Evolutionary conservation across 2,888 invertebrate species (phyloP), one percentile per base, ranked within the genome.

Genomic region (Myopa tessellatipennis): DNA sequence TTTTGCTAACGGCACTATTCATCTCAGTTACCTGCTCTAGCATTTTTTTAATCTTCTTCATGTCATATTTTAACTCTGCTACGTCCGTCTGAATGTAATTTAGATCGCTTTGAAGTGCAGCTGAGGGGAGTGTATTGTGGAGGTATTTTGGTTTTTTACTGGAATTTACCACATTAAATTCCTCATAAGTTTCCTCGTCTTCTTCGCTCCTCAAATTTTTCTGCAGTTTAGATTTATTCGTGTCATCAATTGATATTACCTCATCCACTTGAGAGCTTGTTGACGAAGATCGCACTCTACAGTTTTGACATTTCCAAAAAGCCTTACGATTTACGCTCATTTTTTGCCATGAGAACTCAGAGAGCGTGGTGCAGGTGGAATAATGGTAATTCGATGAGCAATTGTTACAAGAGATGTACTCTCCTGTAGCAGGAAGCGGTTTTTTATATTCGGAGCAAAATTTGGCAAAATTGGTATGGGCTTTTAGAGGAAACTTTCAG

Each of bases 241-340:
- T 38, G 16, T 67, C 38, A 38, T 38, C 18, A n/a, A 6, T 8
- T 45, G 10, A 8, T 6, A 45, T 6, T 45, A 45, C 45, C 3
- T 45, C 45, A 45, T 60, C 60, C 60, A 8, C 8, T 26, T 5
- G n/a, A 36, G 36, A 16, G 12, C 36, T 36, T 36, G 67, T 14
- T 16, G 67, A 67, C 34, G 8, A 36, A 16, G 16, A 12, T 12
- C 67, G 67, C 14, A 16, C n/a, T 38, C 67, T 40, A n/a, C 67
- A 67, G 5, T 67, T 40, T 16, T 67, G 67, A 18, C 67, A 67
- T 67, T 67, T 67, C 38, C 67, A 67, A 5, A 12, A 34, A 36
- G 67, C 67, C 36, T 67, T 67, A n/a, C 67, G 67, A 7, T 67
- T 38, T 1, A 14, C n/a, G 38, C 67, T 67, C 67, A 67, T 67